These are phyloP conservation scores for Pachypsylla venusta DNA, from an alignment of 1,140 invertebrate species.

Conservation along the genomic window DNA sequence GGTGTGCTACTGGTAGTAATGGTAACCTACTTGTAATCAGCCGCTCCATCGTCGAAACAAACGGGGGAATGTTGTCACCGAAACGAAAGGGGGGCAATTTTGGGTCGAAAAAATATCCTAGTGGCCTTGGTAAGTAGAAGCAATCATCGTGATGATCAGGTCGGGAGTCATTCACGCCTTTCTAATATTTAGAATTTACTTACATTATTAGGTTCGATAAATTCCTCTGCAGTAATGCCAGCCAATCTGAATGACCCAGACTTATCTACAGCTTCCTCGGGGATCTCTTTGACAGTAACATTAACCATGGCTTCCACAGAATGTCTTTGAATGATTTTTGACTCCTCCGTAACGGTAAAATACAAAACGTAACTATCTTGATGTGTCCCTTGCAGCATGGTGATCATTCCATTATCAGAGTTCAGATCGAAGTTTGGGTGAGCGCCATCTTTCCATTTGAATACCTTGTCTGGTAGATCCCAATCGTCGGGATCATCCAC, in stretches of 20 bases:
- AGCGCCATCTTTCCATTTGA: constrained; percentile 42
- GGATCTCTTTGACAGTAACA: constrained; percentile 68
- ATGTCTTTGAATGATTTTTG: constrained; percentile 34
- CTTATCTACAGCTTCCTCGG: constrained; percentile 74
- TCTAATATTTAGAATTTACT: too few relatives aligned
- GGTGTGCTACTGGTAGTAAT: too few relatives aligned
- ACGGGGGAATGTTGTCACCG: too few relatives aligned
- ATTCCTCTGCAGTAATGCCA: constrained; percentile 67
- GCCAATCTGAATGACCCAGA: constrained; percentile 76
- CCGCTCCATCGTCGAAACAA: too few relatives aligned
- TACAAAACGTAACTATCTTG: constrained; percentile 50
- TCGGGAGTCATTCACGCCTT: too few relatives aligned
- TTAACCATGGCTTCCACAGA: constrained; percentile 61
- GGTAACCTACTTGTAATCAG: too few relatives aligned
- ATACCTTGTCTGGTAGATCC: constrained; percentile 79
- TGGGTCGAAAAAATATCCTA: too few relatives aligned
- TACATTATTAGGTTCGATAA: constrained; percentile 43
- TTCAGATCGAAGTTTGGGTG: constrained; percentile 50
- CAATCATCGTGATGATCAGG: too few relatives aligned
- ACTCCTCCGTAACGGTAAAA: constrained; percentile 53
- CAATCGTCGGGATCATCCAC: constrained; percentile 85
- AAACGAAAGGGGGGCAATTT: too few relatives aligned
- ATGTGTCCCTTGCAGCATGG: constrained; percentile 50
- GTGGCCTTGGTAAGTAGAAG: too few relatives aligned
- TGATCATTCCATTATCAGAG: constrained; percentile 63